Conservation (phyloP, 2,113 vertebrate species). For the Rhynchomys soricoides region DNA sequence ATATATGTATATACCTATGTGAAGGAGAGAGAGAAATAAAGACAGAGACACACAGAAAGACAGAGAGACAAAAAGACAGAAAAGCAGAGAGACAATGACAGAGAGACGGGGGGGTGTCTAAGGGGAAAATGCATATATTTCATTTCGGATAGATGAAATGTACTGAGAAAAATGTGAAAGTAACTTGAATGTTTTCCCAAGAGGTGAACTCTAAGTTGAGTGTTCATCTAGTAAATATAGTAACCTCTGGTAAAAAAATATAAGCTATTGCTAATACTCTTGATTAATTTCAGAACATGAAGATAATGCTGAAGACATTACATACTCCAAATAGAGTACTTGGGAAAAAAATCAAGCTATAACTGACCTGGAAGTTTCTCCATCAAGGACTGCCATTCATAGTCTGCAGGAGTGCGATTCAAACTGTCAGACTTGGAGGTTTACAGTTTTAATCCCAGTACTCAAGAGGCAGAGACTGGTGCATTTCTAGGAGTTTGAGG, state of each 20-base stretch:
- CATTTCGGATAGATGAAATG: constrained; percentile 2
- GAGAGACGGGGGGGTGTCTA: not conserved
- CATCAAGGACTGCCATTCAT: not conserved
- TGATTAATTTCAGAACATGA: not conserved
- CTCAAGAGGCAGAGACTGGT: not conserved
- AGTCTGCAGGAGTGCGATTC: not conserved
- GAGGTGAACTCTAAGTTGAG: not conserved
- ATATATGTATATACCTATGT: not conserved
- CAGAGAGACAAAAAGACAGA: not conserved
- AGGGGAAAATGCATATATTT: not conserved
- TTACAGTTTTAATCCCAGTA: not conserved
- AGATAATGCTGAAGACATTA: not conserved
- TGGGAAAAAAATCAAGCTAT: not conserved
- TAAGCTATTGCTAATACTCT: not conserved
- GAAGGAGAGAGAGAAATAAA: not conserved
- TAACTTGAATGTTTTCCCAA: not conserved
- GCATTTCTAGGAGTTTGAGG: not conserved
- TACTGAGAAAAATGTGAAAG: not conserved
- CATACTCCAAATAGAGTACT: not conserved
- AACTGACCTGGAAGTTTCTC: not conserved
- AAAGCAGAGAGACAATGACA: not conserved
- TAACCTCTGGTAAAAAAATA: not conserved
- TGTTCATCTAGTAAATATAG: not conserved
- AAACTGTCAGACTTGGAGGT: not conserved
- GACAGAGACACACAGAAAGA: not conserved